Conservation (phyloP, 2,888 invertebrate genomes). For the Pachliopta kotzebuea region DNA sequence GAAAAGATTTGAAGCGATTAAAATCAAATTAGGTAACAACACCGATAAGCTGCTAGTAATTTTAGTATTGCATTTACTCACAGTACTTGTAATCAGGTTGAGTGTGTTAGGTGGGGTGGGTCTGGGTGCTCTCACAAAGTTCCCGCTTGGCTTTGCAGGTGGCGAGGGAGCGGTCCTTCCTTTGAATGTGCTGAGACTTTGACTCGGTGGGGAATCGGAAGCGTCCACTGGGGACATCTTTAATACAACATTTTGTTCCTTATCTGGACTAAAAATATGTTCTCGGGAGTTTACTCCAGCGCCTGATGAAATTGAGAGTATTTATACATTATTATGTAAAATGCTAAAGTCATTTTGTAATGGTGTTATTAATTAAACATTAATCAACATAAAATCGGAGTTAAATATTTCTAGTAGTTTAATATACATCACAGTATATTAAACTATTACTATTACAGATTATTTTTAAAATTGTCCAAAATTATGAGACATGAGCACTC, state of each 20-base stretch:
- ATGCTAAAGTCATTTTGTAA: background rate
- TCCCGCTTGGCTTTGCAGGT: slow-evolving; percentile 67
- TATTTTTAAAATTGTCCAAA: background rate
- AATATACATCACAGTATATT: background rate
- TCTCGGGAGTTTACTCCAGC: slow-evolving; percentile 66
- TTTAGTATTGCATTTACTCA: slow-evolving; percentile 48
- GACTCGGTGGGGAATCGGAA: slow-evolving; percentile 73
- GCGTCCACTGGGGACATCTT: slow-evolving; percentile 86
- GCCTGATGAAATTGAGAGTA: slow-evolving; percentile 47
- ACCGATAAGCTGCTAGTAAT: slow-evolving; percentile 43
- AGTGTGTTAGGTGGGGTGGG: slow-evolving; percentile 92
- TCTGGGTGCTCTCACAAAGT: slow-evolving; percentile 82
- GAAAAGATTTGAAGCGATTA: slow-evolving; percentile 71
- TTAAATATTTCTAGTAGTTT: background rate
- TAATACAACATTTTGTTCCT: slow-evolving; percentile 84
- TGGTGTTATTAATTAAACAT: background rate
- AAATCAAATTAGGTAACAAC: slow-evolving; percentile 46
- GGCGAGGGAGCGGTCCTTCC: slow-evolving; percentile 80
- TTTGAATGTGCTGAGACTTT: slow-evolving; percentile 85
- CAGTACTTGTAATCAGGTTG: slow-evolving; percentile 84
- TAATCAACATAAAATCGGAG: background rate
- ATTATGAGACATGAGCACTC: slow-evolving; percentile 33
- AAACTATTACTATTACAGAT: background rate
- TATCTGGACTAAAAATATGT: slow-evolving; percentile 62
- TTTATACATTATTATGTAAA: background rate